Evolutionary conservation across 2,113 vertebrate species (phyloP), one percentile per base, ranked within the genome.

Genomic region (Mesitornis unicolor): DNA sequence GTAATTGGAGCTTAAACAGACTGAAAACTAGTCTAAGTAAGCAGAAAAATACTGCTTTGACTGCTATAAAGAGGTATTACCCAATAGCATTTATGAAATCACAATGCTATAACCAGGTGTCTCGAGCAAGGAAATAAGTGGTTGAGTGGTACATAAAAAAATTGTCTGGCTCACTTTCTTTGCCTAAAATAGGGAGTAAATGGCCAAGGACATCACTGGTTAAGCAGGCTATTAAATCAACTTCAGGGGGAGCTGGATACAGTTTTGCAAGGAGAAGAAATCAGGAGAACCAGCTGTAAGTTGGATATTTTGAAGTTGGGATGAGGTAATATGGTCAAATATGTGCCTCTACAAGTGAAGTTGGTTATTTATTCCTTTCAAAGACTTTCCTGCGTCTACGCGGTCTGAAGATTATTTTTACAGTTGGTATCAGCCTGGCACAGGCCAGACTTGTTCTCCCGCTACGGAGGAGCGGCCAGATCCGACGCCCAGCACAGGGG

Each of bases 281-380:
- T 81, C 75, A 74, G 59, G 26, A 87, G 59, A 81, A 53, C 20
- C 95, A 97, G 92, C 93, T 97, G 94, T 36, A 75, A 88, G 84
- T 83, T 73, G 90, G 93, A 90, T 79, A 79, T 71, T 87, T 78
- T 95, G 89, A 65, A 71, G 77, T 71, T n/a, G 64, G 90, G 95
- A 84, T 97, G 96, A 97, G 85, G 92, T 96, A 97, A 96, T 97
- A 65, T 3, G 29, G 87, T 84, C 69, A 95, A 87, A 67, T 70
- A 94, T 69, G 88, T 45, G 87, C 35, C 84, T 96, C 61, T 90
- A 77, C 6, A 11, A 91, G 73, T n/a, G 40, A 92, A 70, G 76
- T 36, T 71, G 13, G 67, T 56, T 64, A 88, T 65, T 94, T 78
- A 40, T 65, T 78, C 79, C 60, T 86, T 94, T 93, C 74, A 95